These are phyloP conservation scores for Pocota personata DNA, from an alignment of 2,888 invertebrate genomes.

Conservation along the genomic window DNA sequence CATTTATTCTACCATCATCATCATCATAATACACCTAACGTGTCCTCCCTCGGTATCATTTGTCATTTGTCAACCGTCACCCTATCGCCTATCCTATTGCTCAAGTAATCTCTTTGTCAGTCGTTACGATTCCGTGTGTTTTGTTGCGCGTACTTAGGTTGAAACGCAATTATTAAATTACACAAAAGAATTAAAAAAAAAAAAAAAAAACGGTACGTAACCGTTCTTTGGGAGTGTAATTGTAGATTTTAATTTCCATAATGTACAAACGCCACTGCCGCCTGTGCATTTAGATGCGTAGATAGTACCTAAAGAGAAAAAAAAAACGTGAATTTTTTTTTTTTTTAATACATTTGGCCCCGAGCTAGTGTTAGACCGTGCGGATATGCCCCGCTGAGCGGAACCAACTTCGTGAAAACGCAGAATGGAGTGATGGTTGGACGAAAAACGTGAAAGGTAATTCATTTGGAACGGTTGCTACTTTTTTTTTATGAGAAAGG, in stretches of 20 bases:
- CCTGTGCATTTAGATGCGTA: too few species aligned
- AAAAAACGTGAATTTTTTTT: not conserved
- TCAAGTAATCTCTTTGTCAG: slow-evolving; percentile 11
- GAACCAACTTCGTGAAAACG: slow-evolving; percentile 45
- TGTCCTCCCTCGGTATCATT: slow-evolving; percentile 22
- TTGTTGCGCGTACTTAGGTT: slow-evolving; percentile 24
- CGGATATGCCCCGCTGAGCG: slow-evolving; percentile 60
- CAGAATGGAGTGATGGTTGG: slow-evolving; percentile 25
- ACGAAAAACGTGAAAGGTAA: slow-evolving; percentile 7
- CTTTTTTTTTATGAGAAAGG: not conserved
- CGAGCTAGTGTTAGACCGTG: slow-evolving; percentile 25
- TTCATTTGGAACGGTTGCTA: slow-evolving; percentile 51
- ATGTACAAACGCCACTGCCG: slow-evolving; percentile 8
- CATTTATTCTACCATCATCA: not conserved
- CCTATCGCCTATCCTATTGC: slow-evolving; percentile 11
- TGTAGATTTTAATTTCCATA: slow-evolving; percentile 35
- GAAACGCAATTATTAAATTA: slow-evolving; percentile 42
- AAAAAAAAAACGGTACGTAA: slow-evolving; percentile 9
- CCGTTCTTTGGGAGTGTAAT: slow-evolving; percentile 13
- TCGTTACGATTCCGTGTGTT: slow-evolving; percentile 16
- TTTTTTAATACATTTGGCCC: slow-evolving; percentile 26
- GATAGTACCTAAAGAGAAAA: slow-evolving; percentile 33
- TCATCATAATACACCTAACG: not conserved
- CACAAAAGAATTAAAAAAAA: slow-evolving; percentile 7
- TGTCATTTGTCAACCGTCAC: slow-evolving; percentile 49